phyloP scores from a whole-genome alignment of 2,113 vertebrate species.

The Grallaria varia region DNA sequence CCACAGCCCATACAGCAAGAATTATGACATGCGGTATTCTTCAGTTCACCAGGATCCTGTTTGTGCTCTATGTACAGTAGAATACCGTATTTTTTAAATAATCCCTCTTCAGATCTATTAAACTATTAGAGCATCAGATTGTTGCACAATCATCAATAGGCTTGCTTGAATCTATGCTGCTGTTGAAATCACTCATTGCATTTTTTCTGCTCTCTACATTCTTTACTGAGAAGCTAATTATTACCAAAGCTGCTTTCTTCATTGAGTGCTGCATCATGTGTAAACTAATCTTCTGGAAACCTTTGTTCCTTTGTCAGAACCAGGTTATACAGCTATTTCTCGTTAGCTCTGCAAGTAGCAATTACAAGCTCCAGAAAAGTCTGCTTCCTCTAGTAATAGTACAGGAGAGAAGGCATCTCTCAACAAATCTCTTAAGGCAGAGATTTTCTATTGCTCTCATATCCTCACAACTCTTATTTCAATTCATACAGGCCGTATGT shows the following conservation, averaged over 20 bases:
- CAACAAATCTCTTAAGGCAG: background rate
- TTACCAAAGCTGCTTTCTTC: conserved; percentile 15
- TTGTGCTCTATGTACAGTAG: background rate
- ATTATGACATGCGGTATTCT: background rate
- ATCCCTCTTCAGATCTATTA: background rate
- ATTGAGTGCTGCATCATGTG: background rate
- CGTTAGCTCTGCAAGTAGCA: background rate
- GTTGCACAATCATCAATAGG: background rate
- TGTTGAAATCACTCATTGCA: background rate
- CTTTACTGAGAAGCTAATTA: conserved; percentile 10
- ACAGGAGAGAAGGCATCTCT: background rate
- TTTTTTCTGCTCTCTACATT: background rate
- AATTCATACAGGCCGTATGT: background rate
- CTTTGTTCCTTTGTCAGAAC: background rate
- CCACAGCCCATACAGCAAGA: background rate
- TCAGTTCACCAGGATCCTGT: background rate
- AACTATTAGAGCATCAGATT: background rate
- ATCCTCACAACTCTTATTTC: background rate
- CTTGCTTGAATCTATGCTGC: background rate
- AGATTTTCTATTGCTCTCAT: background rate
- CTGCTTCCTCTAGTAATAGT: background rate
- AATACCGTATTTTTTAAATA: background rate
- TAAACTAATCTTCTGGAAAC: conserved; percentile 7
- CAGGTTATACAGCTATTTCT: background rate
- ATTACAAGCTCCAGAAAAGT: background rate